Evolutionary conservation across 2,113 vertebrate genomes (phyloP).

Genomic region (Plecturocebus donacophilus): DNA sequence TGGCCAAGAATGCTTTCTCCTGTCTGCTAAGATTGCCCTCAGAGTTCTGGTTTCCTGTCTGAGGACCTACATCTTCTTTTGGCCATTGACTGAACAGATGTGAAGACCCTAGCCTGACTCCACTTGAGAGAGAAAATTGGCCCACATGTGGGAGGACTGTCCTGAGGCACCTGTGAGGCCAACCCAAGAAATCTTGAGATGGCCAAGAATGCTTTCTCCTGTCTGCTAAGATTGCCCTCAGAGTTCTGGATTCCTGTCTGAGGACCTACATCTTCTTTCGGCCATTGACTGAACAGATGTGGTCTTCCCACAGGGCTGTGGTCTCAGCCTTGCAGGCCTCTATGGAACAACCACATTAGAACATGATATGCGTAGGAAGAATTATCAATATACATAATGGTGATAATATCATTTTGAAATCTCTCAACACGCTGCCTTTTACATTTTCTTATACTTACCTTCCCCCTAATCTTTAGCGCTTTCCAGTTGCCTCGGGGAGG

Average conservation of each 20-base stretch:
- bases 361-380: not conserved
- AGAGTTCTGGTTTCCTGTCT: constrained; percentile 66
- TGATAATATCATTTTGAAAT: not conserved
- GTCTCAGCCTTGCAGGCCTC: constrained; percentile 8
- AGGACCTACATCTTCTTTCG: constrained; percentile 31
- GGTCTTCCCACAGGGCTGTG: constrained; percentile 60
- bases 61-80: constrained; percentile 37
- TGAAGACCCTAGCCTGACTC: not conserved
- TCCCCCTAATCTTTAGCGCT: not conserved
- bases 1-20: not conserved
- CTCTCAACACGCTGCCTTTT: not conserved
- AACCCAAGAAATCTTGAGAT: not conserved
- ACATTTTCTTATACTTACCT: not conserved
- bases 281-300: constrained; percentile 38
- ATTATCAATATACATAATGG: not conserved
- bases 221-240: not conserved
- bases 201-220: not conserved
- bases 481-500: not conserved
- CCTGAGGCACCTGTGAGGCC: not conserved
- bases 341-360: not conserved
- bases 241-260: constrained; percentile 65
- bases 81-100: constrained; percentile 45
- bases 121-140: not conserved
- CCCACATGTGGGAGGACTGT: not conserved
- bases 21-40: not conserved